Percentiles rank a stretch among this genome's conserved stretches.
Conservation (phyloP, 2,797 vertebrate species). For the Coregonus suidteri region DNA sequence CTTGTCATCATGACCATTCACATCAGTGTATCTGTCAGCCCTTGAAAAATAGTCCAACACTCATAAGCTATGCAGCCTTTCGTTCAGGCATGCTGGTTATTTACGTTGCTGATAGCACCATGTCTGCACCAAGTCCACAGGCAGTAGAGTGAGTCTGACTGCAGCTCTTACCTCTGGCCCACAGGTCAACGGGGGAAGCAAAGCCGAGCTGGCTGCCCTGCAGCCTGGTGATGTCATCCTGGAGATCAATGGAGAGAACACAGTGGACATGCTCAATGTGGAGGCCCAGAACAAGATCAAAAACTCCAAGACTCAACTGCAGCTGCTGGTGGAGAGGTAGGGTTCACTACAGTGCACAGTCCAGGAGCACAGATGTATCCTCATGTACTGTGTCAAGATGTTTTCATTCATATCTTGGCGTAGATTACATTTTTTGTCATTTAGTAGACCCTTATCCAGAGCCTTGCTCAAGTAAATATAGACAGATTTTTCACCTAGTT, state of each 20-base stretch:
- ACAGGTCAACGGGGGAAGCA: slow-evolving; percentile 84
- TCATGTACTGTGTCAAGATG: slow-evolving; percentile 4
- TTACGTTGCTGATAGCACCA: slow-evolving; percentile 17
- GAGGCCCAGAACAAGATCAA: slow-evolving; percentile 96
- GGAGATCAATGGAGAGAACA: slow-evolving; percentile 86
- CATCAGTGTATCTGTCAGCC: slow-evolving; percentile 5
- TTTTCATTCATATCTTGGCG: too few relatives aligned
- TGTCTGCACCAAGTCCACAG: slow-evolving; percentile 17
- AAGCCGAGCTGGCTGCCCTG: slow-evolving; percentile 83
- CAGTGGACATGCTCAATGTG: slow-evolving; percentile 86
- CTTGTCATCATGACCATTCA: slow-evolving; percentile 11
- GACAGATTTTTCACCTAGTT: too few relatives aligned
- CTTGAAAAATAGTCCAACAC: slow-evolving; percentile 19
- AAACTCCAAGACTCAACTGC: slow-evolving; percentile 81
- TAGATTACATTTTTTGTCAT: not conserved
- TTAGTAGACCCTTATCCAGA: too few relatives aligned
- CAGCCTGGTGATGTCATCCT: slow-evolving; percentile 84
- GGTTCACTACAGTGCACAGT: not conserved
- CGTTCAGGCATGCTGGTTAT: slow-evolving; percentile 22
- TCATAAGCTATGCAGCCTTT: slow-evolving; percentile 5
- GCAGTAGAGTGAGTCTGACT: not conserved
- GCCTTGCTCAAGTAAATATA: too few relatives aligned
- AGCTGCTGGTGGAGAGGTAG: slow-evolving; percentile 83
- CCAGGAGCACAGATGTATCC: not conserved
- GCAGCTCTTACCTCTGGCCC: not conserved